Evolutionary conservation across 2,888 invertebrate species (phyloP).

Genomic region (Caenorhabditis sulstoni): DNA sequence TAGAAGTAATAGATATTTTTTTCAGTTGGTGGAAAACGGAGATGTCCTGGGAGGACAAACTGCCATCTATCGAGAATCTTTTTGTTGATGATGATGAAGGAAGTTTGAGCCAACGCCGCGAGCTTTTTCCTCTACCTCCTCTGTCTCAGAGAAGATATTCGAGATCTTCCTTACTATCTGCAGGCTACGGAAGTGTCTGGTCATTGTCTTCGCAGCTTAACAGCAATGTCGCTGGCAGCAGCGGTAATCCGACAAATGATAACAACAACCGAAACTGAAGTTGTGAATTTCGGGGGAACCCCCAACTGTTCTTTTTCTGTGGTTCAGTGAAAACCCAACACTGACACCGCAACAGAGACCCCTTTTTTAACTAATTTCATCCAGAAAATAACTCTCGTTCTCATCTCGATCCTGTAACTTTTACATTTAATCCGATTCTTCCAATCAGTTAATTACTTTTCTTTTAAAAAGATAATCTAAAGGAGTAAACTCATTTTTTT

Average conservation of each 20-base stretch:
- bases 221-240: constrained; percentile 2
- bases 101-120: constrained; percentile 33
- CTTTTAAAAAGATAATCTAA: too few species aligned
- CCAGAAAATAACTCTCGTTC: too few species aligned
- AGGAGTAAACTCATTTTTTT: too few species aligned
- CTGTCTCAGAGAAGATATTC: constrained; percentile 55
- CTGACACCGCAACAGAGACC: too few species aligned
- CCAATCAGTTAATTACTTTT: too few species aligned
- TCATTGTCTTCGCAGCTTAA: constrained; percentile 49
- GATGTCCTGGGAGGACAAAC: constrained; percentile 77
- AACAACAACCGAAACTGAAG: neutral
- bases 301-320: too few species aligned
- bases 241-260: neutral
- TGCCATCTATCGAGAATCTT: constrained; percentile 42
- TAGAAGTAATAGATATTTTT: constrained; percentile 4
- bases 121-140: constrained; percentile 51
- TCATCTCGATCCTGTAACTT: too few species aligned
- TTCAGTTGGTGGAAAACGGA: constrained; percentile 71
- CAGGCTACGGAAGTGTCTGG: constrained; percentile 71
- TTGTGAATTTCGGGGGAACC: too few species aligned
- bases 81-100: constrained; percentile 51
- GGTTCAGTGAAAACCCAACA: too few species aligned
- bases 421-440: too few species aligned
- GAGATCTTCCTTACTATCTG: constrained; percentile 57
- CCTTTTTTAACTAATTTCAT: too few species aligned